phyloP scores from a whole-genome alignment of 2,113 vertebrate genomes.

The Pelecanoides urinatrix region DNA sequence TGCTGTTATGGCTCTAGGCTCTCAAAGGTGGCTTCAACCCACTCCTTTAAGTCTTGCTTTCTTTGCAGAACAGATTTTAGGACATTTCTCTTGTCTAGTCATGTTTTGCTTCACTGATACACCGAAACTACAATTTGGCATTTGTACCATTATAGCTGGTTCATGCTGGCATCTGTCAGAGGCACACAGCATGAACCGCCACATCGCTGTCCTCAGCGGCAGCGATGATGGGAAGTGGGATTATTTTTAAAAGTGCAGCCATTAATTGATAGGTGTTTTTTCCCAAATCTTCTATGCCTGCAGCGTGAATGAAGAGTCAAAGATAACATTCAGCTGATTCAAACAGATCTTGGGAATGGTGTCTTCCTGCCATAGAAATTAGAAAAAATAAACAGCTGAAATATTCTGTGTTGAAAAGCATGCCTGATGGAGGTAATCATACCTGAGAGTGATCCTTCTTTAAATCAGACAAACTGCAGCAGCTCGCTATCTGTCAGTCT shows the following conservation, averaged over 20 bases:
- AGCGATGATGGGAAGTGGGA: background rate
- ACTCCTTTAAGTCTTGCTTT: background rate
- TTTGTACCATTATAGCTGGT: background rate
- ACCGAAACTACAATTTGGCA: background rate
- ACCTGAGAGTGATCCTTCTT: background rate
- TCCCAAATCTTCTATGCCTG: background rate
- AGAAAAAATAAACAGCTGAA: background rate
- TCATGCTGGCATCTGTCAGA: background rate
- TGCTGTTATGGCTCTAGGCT: background rate
- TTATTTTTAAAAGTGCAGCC: background rate
- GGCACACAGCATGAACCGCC: background rate
- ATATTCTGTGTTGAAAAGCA: background rate
- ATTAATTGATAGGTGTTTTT: background rate
- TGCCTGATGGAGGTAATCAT: background rate
- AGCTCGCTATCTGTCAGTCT: background rate
- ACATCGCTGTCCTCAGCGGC: background rate
- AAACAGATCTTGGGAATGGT: background rate
- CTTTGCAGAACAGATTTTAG: background rate
- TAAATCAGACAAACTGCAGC: background rate
- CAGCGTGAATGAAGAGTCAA: background rate
- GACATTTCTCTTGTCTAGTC: background rate
- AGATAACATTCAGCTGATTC: background rate
- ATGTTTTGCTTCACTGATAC: background rate
- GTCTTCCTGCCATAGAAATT: background rate
- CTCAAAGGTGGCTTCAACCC: background rate